Evolutionary conservation across 2,888 invertebrate genomes (phyloP).

Genomic region (Exocentrus adspersus): DNA sequence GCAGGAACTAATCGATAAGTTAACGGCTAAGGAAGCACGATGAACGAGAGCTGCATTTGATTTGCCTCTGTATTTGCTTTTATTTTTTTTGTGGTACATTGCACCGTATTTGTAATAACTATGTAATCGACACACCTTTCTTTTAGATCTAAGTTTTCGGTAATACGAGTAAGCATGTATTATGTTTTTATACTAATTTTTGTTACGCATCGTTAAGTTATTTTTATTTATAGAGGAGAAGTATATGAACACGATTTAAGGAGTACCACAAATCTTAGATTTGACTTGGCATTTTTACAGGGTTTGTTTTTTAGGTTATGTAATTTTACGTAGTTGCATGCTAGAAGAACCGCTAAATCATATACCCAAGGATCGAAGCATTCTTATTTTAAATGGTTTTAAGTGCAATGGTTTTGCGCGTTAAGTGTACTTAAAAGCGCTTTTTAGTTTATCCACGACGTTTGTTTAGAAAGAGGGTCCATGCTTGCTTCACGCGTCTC

Average conservation of each 20-base stretch:
- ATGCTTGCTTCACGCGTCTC: conserved; percentile 17
- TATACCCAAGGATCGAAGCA: too few relatives aligned
- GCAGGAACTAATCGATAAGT: conserved; percentile 96
- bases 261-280: conserved; percentile 16
- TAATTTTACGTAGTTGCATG: not conserved
- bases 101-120: conserved; percentile 5
- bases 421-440: conserved; percentile 1
- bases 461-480: not conserved
- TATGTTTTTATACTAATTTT: too few relatives aligned
- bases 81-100: conserved; percentile 19
- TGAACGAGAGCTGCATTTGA: conserved; percentile 64
- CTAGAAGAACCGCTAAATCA: too few relatives aligned
- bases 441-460: not conserved
- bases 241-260: not conserved
- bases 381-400: too few relatives aligned
- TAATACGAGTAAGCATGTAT: too few relatives aligned
- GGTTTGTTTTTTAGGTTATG: conserved; percentile 5
- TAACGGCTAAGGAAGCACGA: conserved; percentile 90
- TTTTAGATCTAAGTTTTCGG: too few relatives aligned
- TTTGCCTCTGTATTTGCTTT: conserved; percentile 29
- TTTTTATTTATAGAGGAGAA: not conserved
- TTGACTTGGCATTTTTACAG: conserved; percentile 15
- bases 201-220: too few relatives aligned
- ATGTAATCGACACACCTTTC: too few relatives aligned
- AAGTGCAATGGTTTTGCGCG: too few relatives aligned